A percentile compares a stretch with the other conserved stretches of the same genome.
These are phyloP conservation scores for Polymixis flavicincta DNA, from an alignment of 2,888 invertebrate genomes.

Conservation along the genomic window DNA sequence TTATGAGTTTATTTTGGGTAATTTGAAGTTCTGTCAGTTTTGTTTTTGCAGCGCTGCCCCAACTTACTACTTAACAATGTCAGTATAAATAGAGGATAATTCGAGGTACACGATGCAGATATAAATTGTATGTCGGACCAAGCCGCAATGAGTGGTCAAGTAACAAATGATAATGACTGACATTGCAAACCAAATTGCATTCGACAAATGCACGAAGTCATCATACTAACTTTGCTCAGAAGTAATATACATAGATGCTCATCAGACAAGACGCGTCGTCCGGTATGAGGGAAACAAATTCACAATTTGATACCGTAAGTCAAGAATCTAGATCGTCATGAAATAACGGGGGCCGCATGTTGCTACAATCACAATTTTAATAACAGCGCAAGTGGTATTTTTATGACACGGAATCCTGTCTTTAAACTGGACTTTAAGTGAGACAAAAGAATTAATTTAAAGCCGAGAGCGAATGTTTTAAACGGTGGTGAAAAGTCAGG, in stretches of 20 bases:
- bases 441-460: constrained; percentile 44
- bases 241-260: constrained; percentile 3
- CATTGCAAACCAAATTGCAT: constrained; percentile 38
- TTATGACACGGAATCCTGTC: constrained; percentile 32
- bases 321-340: constrained; percentile 32
- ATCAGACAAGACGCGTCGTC: background rate
- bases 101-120: constrained; percentile 31
- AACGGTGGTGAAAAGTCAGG: constrained; percentile 50
- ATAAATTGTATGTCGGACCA: constrained; percentile 36
- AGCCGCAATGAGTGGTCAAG: constrained; percentile 42
- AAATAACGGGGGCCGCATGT: constrained; percentile 14
- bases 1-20: no score
- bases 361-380: constrained; percentile 25
- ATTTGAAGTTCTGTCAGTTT: no score
- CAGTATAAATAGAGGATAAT: constrained; percentile 33
- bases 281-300: constrained; percentile 20
- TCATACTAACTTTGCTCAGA: constrained; percentile 17
- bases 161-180: constrained; percentile 37
- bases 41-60: no score
- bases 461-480: constrained; percentile 51
- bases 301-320: constrained; percentile 18
- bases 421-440: constrained; percentile 28
- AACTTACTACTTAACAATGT: no score
- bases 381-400: constrained; percentile 24
- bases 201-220: constrained; percentile 21